phyloP scores from a whole-genome alignment of 2,113 vertebrate species.

The Anguilla japonica region DNA sequence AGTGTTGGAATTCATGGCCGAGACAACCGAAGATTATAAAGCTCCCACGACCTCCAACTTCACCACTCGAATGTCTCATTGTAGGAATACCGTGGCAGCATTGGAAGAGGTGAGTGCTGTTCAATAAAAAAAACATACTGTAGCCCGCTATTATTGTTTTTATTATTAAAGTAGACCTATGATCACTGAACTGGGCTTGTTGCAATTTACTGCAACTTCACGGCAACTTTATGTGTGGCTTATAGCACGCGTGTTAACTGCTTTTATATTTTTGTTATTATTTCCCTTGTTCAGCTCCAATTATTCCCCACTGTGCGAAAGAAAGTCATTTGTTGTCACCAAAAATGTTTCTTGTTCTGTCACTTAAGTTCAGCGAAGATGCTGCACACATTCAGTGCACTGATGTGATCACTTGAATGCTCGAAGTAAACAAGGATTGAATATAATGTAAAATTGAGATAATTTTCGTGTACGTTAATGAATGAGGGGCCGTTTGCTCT shows the following conservation, averaged over 20 bases:
- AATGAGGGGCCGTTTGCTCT: too few species aligned
- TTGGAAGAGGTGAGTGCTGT: slow-evolving; percentile 84
- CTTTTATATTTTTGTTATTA: too few species aligned
- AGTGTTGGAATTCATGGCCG: slow-evolving; percentile 85
- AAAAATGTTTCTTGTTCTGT: background rate
- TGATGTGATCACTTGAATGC: background rate
- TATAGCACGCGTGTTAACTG: background rate
- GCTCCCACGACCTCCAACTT: slow-evolving; percentile 93
- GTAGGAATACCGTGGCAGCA: slow-evolving; percentile 83
- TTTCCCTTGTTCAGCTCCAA: too few species aligned
- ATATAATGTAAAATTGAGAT: background rate
- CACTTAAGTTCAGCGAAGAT: background rate
- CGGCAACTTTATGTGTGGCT: background rate
- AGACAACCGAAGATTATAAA: slow-evolving; percentile 93
- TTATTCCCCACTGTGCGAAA: background rate
- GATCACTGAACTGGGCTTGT: background rate
- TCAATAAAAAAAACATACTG: background rate
- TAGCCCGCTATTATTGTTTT: background rate
- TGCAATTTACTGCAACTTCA: too few species aligned
- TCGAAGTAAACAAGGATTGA: too few species aligned
- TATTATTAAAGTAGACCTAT: background rate
- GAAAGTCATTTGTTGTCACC: background rate
- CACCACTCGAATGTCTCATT: slow-evolving; percentile 85
- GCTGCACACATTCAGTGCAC: too few species aligned
- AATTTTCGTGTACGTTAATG: background rate